phyloP scores from a whole-genome alignment of 1,140 invertebrate genomes.

The Drusus annulatus region DNA sequence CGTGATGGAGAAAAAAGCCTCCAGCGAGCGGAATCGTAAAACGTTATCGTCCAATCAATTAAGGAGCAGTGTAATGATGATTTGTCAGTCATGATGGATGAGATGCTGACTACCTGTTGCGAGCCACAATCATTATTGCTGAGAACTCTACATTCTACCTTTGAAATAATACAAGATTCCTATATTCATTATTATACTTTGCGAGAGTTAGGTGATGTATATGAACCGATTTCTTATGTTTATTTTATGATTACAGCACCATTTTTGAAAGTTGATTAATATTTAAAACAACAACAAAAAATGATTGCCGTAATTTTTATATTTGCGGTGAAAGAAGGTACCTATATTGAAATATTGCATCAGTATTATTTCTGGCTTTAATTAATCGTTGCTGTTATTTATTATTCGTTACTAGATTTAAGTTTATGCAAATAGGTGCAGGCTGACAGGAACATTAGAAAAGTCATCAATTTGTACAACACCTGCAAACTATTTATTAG shows the following conservation, averaged over 20 bases:
- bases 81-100: conserved; percentile 44
- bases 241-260: too few species aligned
- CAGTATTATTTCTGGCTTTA: not conserved
- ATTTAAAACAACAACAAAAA: too few species aligned
- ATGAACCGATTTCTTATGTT: too few species aligned
- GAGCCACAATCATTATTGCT: conserved; percentile 12
- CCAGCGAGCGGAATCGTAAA: conserved; percentile 24
- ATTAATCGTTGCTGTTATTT: conserved; percentile 6
- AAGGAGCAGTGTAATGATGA: conserved; percentile 36
- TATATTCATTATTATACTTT: not conserved
- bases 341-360: too few species aligned
- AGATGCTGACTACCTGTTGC: conserved; percentile 34
- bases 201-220: too few species aligned
- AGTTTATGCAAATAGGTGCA: not conserved
- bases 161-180: not conserved
- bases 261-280: too few species aligned
- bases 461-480: not conserved
- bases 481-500: conserved; percentile 2
- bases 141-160: not conserved
- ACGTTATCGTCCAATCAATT: conserved; percentile 48
- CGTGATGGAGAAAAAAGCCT: conserved; percentile 18
- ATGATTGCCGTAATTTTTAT: too few species aligned
- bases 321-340: too few species aligned
- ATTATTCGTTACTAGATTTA: not conserved
- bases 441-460: not conserved